Percentiles rank a stretch among this genome's conserved stretches.
phyloP scores from a whole-genome alignment of 92 coral and sea anemone genomes.

The Siderastrea siderea region DNA sequence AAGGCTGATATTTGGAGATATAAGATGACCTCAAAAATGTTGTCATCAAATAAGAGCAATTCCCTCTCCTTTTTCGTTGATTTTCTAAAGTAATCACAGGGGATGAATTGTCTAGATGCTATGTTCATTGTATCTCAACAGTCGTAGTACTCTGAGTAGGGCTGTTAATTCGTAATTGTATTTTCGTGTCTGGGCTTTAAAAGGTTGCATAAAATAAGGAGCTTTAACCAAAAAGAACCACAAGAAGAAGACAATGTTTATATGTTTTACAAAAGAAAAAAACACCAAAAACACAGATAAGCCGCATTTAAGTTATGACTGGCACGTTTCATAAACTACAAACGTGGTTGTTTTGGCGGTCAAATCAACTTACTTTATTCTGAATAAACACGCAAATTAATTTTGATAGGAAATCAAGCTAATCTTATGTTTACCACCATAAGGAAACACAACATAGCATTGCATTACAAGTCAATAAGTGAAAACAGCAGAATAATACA shows the following conservation, averaged over 20 bases:
- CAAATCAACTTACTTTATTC: background rate
- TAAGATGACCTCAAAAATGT: background rate
- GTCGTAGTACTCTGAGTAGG: no score
- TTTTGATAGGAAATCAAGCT: slow-evolving; percentile 6
- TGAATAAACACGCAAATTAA: background rate
- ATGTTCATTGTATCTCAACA: no score
- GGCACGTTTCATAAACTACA: no score
- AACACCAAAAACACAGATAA: no score
- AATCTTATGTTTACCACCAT: background rate
- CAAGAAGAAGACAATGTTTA: no score
- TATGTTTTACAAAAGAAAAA: no score
- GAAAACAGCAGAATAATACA: background rate
- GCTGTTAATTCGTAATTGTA: no score
- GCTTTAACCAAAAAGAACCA: no score
- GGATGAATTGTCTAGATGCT: background rate
- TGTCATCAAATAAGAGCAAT: background rate
- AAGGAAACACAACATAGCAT: background rate
- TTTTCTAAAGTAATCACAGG: background rate
- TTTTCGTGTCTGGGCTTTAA: no score
- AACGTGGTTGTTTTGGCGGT: no score
- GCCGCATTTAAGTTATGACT: no score
- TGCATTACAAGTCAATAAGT: background rate
- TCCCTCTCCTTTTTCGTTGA: background rate
- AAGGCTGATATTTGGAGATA: background rate
- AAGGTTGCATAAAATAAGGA: no score